A percentile compares a stretch with the other conserved stretches of the same genome.
These are phyloP conservation scores for Echiichthys vipera DNA, from an alignment of 2,797 vertebrate genomes.

Conservation along the genomic window DNA sequence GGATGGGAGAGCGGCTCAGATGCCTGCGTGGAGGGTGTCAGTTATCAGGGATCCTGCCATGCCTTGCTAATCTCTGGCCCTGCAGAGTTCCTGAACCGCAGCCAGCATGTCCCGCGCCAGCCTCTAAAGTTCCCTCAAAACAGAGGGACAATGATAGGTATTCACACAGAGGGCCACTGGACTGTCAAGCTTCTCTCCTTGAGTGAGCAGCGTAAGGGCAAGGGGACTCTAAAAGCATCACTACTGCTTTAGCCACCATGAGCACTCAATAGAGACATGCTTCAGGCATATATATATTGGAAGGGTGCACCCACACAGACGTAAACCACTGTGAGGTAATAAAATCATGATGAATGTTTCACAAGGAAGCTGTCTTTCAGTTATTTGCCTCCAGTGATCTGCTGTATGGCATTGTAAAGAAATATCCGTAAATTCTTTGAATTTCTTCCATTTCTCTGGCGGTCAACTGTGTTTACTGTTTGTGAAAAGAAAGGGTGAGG, in stretches of 20 bases:
- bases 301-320: constrained; percentile 21
- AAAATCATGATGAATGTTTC: constrained; percentile 31
- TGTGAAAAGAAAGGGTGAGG: not conserved
- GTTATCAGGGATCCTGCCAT: constrained; percentile 83
- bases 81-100: constrained; percentile 80
- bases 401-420: not conserved
- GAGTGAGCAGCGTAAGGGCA: constrained; percentile 65
- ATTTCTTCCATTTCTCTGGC: not conserved
- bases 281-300: constrained; percentile 33
- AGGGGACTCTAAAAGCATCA: constrained; percentile 41
- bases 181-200: constrained; percentile 71
- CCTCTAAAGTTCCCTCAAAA: constrained; percentile 74
- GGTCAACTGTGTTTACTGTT: constrained; percentile 11
- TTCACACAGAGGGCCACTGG: constrained; percentile 77
- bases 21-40: constrained; percentile 83
- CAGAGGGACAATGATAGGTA: constrained; percentile 80
- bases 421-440: not conserved
- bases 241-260: constrained; percentile 14
- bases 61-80: constrained; percentile 85
- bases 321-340: constrained; percentile 23
- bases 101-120: constrained; percentile 76
- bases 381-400: constrained; percentile 11
- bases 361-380: not conserved
- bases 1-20: constrained; percentile 75
- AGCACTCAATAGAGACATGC: constrained; percentile 37